These are phyloP conservation scores for Nycticorax nycticorax DNA, from an alignment of 2,113 vertebrate genomes.

Conservation along the genomic window DNA sequence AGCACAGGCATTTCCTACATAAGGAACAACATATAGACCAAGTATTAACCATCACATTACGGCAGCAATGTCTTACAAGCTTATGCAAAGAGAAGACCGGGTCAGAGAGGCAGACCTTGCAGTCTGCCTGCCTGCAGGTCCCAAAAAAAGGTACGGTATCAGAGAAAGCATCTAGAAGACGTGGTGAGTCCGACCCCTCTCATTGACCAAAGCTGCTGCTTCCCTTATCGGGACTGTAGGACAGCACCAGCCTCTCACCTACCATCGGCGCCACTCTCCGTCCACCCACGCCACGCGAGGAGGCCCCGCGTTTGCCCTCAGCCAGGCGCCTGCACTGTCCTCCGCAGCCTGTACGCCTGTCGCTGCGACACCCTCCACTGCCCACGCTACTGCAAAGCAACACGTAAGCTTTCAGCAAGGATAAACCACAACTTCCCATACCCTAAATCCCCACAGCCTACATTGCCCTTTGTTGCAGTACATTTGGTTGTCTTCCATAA, in stretches of 20 bases:
- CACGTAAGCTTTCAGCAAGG: background rate
- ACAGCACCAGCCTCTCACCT: background rate
- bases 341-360: fast-evolving
- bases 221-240: background rate
- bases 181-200: background rate
- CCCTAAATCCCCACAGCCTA: background rate
- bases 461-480: background rate
- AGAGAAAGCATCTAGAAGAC: background rate
- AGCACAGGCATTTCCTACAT: background rate
- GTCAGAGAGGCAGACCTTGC: background rate
- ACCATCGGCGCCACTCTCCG: too few species aligned
- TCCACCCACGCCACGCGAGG: background rate
- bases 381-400: background rate
- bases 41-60: background rate
- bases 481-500: background rate
- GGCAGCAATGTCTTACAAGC: background rate
- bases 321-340: fast-evolving
- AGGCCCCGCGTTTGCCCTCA: background rate
- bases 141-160: background rate
- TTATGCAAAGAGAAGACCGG: background rate
- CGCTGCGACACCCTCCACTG: background rate
- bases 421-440: background rate
- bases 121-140: background rate
- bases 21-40: background rate
- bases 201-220: background rate